Evolutionary conservation across 2,888 invertebrate genomes (phyloP).

Genomic region (Cantharis nigra): DNA sequence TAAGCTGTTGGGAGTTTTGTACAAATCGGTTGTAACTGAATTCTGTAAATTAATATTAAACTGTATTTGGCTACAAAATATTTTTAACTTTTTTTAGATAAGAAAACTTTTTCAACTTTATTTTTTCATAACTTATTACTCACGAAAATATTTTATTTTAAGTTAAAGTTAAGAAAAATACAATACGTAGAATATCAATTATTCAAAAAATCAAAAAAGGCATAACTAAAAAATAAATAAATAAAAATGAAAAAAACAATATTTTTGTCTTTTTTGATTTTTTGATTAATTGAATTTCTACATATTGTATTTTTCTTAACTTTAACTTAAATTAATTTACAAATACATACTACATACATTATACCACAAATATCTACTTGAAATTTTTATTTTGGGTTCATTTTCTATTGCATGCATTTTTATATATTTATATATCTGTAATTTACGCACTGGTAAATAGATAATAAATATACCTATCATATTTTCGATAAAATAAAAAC

Average conservation of each 20-base stretch:
- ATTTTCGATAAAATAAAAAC: not conserved
- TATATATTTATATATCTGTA: not conserved
- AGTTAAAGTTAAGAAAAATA: too few species aligned
- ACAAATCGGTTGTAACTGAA: not conserved
- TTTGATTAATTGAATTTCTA: too few species aligned
- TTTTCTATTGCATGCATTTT: not conserved
- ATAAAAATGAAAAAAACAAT: too few species aligned
- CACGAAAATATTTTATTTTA: not conserved
- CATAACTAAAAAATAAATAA: too few species aligned
- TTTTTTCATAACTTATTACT: not conserved
- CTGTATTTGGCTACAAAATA: not conserved
- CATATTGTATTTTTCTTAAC: too few species aligned
- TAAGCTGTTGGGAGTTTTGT: not conserved
- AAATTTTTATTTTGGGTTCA: too few species aligned
- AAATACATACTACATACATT: too few species aligned
- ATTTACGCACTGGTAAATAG: not conserved
- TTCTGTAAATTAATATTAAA: not conserved
- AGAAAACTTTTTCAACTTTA: not conserved
- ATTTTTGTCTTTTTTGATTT: too few species aligned
- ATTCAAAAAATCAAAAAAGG: too few species aligned
- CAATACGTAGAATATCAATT: too few species aligned
- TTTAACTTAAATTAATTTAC: too few species aligned
- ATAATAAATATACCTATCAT: not conserved
- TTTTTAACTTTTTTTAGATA: not conserved
- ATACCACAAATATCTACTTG: too few species aligned